Base-by-base conservation (phyloP, 2,113 vertebrate species). In the Cyanistes caeruleus region DNA sequence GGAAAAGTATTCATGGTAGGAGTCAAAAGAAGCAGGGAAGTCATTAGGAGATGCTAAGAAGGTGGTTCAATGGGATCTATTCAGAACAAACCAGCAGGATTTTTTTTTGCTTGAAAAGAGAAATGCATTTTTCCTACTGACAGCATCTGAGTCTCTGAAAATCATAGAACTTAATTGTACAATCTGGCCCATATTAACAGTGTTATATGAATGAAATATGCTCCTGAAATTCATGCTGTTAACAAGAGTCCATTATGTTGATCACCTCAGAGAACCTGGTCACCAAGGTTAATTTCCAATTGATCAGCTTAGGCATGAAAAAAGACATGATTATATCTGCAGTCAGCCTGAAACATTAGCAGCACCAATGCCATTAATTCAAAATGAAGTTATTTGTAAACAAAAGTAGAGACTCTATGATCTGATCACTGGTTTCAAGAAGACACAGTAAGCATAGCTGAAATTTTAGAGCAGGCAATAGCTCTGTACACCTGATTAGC, bases 371-470 rank as follows among this genome's bases (percentile, higher is more conserved):
- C 13, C 52, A 78, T 78, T 78, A 62, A 39, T 52, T 93, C 60
- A 86, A 84, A 94, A 81, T 52, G 5, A 81, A 53, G 48, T 79
- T 75, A 72, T 92, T 84, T 89, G 73, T 87, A 89, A 93, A 95
- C 74, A 72, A 43, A 92, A 39, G 3, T 33, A 67, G 51, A 44
- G 4, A 23, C 30, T 59, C 43, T 82, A 5, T 78, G 63, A 46
- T 62, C 72, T 80, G 65, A 82, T 68, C 56, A 31, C 49, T 51
- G 72, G 77, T 35, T 51, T 48, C 78, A 90, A 75, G 73, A 44
- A 56, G 84, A 69, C 22, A 74, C 24, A 52, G 37, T 35, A 63
- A 89, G 55, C 70, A 46, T 22, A 59, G 63, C 23, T 43, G 37
- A 23, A 75, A 49, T 93, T 92, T 93, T 73, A 84, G 59, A 84